Evolutionary conservation across 2,113 vertebrate species (phyloP), one percentile per base, ranked within the genome.

Genomic region (Pogona vitticeps): DNA sequence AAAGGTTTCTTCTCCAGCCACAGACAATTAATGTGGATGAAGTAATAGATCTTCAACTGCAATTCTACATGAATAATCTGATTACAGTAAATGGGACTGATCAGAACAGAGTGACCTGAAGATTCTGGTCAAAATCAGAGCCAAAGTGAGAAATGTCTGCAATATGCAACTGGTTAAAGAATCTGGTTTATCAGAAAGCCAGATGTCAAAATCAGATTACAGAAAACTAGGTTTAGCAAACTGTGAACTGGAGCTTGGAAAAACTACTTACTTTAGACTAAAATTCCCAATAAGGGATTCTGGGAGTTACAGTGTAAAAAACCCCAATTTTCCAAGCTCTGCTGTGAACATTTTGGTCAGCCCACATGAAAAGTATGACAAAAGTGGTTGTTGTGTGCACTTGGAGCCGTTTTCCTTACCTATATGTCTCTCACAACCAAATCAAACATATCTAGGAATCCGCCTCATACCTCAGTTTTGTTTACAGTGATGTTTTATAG

Each of bases 131-230:
- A 83, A 82, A 56, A 23, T 52, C 10, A 68, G 80, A 52, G 28
- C 38, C 31, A 83, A 59, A 89, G 77, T 38, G 36, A 36, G 42
- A 72, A 58, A 63, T 33, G 86, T 78, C 0, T 0, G 79, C 83
- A 82, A 80, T 70, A 88, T 82, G 63, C 17, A 21, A 52, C 59
- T 83, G 68, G 31, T 26, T n/a, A 59, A 79, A 61, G 31, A 82
- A 31, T 56, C 46, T 82, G 46, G 31, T n/a, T 14, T 2, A 15
- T 58, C 15, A 31, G 42, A 31, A 67, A 68, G 65, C 65, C 65
- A 68, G 28, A 26, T 31, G 28, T 31, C 28, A 26, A 68, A 68
- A 31, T 31, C 65, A 67, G 26, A 67, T 67, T 28, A 31, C 9
- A 23, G 28, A 67, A 31, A 67, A 9, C 2, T 67, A 28, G 8